These are phyloP conservation scores for Burhinus oedicnemus DNA, from an alignment of 2,113 vertebrate species.

Conservation along the genomic window DNA sequence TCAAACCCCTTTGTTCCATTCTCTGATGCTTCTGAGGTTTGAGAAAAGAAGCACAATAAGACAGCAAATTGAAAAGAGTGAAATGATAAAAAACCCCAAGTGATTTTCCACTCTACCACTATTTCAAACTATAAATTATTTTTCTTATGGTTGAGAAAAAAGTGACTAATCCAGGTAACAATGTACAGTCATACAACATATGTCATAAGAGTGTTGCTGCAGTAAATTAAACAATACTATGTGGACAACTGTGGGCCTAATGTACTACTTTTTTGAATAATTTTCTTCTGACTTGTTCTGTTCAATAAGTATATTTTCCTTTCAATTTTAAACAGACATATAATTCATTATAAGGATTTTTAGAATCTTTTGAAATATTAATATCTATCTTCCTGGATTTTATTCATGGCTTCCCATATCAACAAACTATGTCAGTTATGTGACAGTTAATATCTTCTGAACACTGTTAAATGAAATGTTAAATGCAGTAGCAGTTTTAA, in stretches of 20 bases:
- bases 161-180: neutral
- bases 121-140: neutral
- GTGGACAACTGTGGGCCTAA: neutral
- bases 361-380: neutral
- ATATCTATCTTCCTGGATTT: neutral
- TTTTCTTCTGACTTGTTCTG: neutral
- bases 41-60: neutral
- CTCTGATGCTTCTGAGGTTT: neutral
- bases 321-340: neutral
- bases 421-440: neutral
- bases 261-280: neutral
- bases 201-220: neutral
- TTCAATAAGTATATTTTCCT: neutral
- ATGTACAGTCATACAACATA: neutral
- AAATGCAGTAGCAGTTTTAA: neutral
- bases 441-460: neutral
- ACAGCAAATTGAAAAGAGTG: neutral
- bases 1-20: neutral
- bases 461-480: neutral
- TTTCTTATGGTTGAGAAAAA: neutral
- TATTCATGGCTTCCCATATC: neutral
- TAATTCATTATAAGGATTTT: neutral
- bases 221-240: neutral
- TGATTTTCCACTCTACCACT: neutral
- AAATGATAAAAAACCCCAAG: neutral